Evolutionary conservation across 2,113 vertebrate species (phyloP).

Genomic region (Xenopus borealis): DNA sequence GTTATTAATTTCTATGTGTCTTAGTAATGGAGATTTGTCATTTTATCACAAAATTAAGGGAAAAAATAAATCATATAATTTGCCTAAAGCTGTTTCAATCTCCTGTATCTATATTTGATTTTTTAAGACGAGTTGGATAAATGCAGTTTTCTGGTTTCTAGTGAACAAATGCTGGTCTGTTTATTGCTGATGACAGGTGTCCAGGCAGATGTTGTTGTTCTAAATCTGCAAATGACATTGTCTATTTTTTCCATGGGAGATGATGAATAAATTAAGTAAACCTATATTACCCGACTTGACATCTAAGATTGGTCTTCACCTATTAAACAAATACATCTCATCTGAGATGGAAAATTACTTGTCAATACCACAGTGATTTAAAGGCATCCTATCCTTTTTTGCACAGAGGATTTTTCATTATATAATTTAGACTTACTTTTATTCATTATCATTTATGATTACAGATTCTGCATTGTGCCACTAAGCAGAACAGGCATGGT

Average conservation of each 20-base stretch:
- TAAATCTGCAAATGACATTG: background rate
- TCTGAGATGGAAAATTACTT: background rate
- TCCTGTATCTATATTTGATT: background rate
- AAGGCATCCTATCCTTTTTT: no score
- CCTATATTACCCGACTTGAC: background rate
- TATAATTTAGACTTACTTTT: no score
- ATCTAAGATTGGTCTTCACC: background rate
- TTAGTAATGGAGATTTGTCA: background rate
- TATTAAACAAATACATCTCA: background rate
- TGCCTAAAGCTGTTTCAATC: background rate
- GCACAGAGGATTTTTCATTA: no score
- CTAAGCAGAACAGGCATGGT: no score
- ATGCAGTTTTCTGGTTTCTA: background rate
- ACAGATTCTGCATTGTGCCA: no score
- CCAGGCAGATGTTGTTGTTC: constrained; percentile 1
- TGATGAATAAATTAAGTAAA: constrained; percentile 6
- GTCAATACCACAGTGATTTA: background rate
- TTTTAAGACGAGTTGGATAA: background rate
- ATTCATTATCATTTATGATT: no score
- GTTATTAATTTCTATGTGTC: background rate
- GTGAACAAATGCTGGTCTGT: background rate
- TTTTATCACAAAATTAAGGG: background rate
- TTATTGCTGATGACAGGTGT: constrained; percentile 5
- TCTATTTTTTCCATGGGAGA: background rate
- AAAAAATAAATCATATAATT: background rate